A percentile compares a stretch with the other conserved stretches of the same genome.
phyloP scores from a whole-genome alignment of 2,113 vertebrate genomes.

The Crotalus horridus region DNA sequence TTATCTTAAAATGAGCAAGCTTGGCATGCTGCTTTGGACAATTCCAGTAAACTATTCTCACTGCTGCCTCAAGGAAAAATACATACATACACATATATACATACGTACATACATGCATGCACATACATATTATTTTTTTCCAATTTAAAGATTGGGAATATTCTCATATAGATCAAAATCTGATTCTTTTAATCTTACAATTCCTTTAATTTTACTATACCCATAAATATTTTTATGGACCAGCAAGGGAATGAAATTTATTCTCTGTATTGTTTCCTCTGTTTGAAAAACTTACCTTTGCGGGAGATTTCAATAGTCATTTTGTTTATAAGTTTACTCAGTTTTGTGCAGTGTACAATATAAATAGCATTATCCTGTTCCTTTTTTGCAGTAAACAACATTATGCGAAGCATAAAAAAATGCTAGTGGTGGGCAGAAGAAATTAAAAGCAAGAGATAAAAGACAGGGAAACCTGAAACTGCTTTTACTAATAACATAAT shows the following conservation, averaged over 20 bases:
- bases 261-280: background rate
- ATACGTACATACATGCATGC: too few species aligned
- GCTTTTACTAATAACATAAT: background rate
- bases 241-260: background rate
- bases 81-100: too few species aligned
- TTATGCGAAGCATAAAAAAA: background rate
- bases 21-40: conserved; percentile 25
- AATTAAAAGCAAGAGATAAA: background rate
- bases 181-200: background rate
- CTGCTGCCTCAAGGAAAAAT: conserved; percentile 36
- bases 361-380: background rate
- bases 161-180: background rate
- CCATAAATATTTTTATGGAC: background rate
- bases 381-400: background rate
- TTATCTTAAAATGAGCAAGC: conserved; percentile 25
- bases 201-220: background rate
- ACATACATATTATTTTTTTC: too few species aligned
- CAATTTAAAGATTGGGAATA: conserved; percentile 3
- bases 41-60: conserved; percentile 38
- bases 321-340: background rate
- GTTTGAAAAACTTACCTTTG: background rate
- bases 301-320: background rate
- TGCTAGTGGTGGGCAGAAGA: background rate
- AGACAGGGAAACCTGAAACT: background rate
- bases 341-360: background rate